phyloP scores from a whole-genome alignment of 1,140 invertebrate species.

The Drosophila busckii region DNA sequence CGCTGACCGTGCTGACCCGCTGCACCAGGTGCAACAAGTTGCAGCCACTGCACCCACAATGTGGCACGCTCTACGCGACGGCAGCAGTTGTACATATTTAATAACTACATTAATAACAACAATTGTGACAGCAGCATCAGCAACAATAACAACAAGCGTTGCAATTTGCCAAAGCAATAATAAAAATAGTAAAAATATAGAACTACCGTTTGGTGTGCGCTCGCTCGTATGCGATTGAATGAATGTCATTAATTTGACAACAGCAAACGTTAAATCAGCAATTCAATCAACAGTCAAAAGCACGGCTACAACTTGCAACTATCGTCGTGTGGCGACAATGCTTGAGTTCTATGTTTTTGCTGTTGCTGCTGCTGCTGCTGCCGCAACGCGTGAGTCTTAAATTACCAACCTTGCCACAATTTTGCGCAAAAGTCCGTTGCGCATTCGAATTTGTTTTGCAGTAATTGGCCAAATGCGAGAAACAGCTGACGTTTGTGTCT shows the following conservation, averaged over 20 bases:
- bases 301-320: constrained; percentile 30
- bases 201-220: constrained; percentile 63
- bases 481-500: constrained; percentile 16
- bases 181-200: too few relatives aligned
- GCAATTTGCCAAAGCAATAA: constrained; percentile 67
- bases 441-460: constrained; percentile 75
- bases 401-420: constrained; percentile 77
- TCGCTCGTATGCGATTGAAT: constrained; percentile 59
- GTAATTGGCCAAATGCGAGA: constrained; percentile 61
- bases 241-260: constrained; percentile 79
- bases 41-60: constrained; percentile 25
- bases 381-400: constrained; percentile 72
- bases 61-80: constrained; percentile 56
- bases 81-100: constrained; percentile 75
- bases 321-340: constrained; percentile 13
- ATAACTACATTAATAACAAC: constrained; percentile 75
- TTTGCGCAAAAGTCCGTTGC: too few relatives aligned
- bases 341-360: constrained; percentile 3
- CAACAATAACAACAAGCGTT: constrained; percentile 22
- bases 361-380: constrained; percentile 7
- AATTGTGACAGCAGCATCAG: constrained; percentile 34
- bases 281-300: constrained; percentile 54
- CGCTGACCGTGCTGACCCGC: constrained; percentile 27
- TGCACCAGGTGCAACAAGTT: constrained; percentile 29
- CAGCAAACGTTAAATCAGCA: constrained; percentile 78